Base-by-base conservation (phyloP, 2,888 invertebrate genomes). In the Bedellia somnulentella region DNA sequence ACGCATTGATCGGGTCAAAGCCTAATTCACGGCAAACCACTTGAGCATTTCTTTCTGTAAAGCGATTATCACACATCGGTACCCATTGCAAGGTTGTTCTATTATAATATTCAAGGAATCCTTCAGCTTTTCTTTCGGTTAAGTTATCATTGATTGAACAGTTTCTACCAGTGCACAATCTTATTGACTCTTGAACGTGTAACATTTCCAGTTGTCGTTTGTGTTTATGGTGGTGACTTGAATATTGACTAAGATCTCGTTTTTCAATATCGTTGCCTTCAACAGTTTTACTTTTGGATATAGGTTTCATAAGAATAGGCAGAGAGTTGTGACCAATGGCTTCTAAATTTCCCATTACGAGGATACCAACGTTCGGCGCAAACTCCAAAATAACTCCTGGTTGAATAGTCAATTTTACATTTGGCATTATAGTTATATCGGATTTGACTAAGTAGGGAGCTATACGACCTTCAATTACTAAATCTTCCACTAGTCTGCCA, bases 361-460 rank as follows among this genome's bases (percentile, higher is more conserved):
- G 70, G 36, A 98, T 93, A 0, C 98, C 97, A 29, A 99, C 91
- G 62, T 94, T 95, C 0, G 98, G 93, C 22, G 88, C 88, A 56
- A 99, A 96, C 62, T 97, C 94, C 58, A 99, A 73, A 5, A 87
- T 81, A 1, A 93, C 94, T 4, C 95, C 96, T 2, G 93, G 87
- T 40, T 86, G 83, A 33, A 99, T 92, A 0, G 85, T 86, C 18
- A 99, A 60, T 0, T 87, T 90, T 1, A 85, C 89, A 36, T 86
- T 89, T 0, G 98, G 97, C 97, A 99, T 96, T 0, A 99, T 85
- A 0, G 98, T 99, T 23, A 99, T 84, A 57, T 99, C 99, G 0
- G 92, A 82, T 39, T 80, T 81, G 11, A 99, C 81, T 1, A 86
- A 52, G 46, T 95, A 96, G 0, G 95, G 92, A 22, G 78, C 67